These are phyloP conservation scores for Eutolmus rufibarbis DNA, from an alignment of 2,888 invertebrate species.

Conservation along the genomic window DNA sequence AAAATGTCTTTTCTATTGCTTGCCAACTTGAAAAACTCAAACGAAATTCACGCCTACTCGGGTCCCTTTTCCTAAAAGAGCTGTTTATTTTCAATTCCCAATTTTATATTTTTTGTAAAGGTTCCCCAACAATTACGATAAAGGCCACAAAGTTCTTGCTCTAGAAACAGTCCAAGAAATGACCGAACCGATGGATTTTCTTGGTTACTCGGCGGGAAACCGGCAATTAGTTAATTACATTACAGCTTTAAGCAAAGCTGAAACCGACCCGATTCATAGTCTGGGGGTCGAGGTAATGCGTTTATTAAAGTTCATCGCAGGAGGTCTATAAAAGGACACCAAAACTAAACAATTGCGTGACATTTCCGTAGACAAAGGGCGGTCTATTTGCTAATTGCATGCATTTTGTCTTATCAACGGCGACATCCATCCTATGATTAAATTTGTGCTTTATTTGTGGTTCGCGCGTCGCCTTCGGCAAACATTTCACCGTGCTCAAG, in stretches of 20 bases:
- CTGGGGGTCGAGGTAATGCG: neutral
- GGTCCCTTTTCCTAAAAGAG: neutral
- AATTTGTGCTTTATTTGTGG: neutral
- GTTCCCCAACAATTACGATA: neutral
- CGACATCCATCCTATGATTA: constrained; percentile 4
- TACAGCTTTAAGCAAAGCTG: neutral
- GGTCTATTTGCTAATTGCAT: constrained; percentile 9
- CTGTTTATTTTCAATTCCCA: neutral
- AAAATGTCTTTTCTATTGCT: neutral
- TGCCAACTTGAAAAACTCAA: neutral
- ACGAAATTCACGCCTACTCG: neutral
- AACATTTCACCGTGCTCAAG: neutral
- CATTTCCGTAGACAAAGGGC: neutral
- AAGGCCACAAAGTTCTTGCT: neutral
- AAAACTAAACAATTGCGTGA: neutral
- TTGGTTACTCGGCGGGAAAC: neutral
- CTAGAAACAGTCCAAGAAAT: neutral
- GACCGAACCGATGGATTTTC: neutral
- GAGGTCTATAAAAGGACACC: neutral
- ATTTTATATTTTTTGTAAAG: neutral
- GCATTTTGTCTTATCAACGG: neutral
- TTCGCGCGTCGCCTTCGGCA: neutral
- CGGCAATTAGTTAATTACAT: constrained; percentile 35
- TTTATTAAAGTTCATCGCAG: neutral
- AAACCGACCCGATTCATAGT: neutral